Conservation (phyloP, 1,140 invertebrate species). For the Leptoteleia sp. region DNA sequence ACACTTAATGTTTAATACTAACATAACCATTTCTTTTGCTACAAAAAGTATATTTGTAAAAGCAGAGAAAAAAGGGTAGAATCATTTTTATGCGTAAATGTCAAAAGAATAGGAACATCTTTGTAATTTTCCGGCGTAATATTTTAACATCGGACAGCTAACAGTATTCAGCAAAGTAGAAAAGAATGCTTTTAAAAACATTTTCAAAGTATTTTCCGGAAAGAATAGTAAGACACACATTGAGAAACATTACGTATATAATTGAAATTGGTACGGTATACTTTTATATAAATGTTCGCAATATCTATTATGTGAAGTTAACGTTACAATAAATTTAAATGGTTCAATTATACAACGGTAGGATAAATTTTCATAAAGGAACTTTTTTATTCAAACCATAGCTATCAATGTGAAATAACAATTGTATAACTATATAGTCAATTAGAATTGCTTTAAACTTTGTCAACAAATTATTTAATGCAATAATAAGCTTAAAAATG, state of each 20-base stretch:
- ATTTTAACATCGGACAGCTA: slow-evolving; percentile 8
- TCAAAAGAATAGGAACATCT: slow-evolving; percentile 15
- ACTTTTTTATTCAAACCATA: no score
- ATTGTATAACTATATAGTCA: no score
- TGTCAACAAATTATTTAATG: no score
- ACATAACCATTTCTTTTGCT: no score
- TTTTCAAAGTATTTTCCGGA: neutral
- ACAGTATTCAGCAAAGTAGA: neutral
- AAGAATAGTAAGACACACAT: neutral
- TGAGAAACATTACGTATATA: neutral
- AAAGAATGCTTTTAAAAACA: neutral
- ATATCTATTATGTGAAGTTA: slow-evolving; percentile 1
- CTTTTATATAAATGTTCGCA: no score
- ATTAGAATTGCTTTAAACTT: no score
- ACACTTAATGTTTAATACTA: no score
- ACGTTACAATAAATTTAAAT: slow-evolving; percentile 4
- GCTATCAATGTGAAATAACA: no score
- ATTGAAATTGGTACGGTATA: no score
- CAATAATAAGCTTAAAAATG: no score
- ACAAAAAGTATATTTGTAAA: neutral
- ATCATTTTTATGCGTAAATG: slow-evolving; percentile 7
- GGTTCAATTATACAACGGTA: slow-evolving; percentile 12
- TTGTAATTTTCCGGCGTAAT: slow-evolving; percentile 23
- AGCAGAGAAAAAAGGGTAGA: neutral
- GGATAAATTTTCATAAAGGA: no score